A percentile compares a stretch with the other conserved stretches of the same genome.
phyloP scores from a whole-genome alignment of 2,113 vertebrate species.

The Gymnobelideus leadbeateri region DNA sequence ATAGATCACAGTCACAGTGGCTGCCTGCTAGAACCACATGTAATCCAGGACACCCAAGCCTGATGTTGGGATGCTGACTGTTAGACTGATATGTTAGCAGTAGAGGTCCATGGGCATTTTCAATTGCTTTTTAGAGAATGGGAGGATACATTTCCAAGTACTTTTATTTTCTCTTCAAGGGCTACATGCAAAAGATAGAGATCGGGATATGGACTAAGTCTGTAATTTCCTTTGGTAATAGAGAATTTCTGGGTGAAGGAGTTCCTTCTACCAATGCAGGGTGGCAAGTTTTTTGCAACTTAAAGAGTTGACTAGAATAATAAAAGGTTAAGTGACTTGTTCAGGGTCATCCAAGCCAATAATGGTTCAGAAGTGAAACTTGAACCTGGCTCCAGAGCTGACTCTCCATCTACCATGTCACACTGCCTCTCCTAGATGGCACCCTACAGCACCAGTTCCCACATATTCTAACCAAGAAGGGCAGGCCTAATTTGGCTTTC shows the following conservation, averaged over 20 bases:
- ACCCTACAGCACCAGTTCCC: neutral
- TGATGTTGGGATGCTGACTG: neutral
- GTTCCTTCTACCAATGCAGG: neutral
- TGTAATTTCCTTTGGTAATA: neutral
- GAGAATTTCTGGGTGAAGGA: neutral
- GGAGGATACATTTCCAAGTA: neutral
- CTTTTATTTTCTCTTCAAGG: constrained; percentile 38
- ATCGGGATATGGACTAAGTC: no score
- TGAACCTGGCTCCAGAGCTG: constrained; percentile 13
- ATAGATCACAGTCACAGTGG: constrained; percentile 9
- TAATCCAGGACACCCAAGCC: constrained; percentile 31
- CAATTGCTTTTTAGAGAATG: constrained; percentile 34
- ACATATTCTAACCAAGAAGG: neutral
- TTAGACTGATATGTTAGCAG: constrained; percentile 13
- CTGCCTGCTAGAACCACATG: constrained; percentile 13
- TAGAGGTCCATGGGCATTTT: constrained; percentile 29
- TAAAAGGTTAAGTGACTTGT: neutral
- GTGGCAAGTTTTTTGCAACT: neutral
- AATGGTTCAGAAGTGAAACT: neutral
- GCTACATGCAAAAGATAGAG: neutral
- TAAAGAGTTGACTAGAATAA: neutral
- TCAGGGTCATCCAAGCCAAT: neutral
- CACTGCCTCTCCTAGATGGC: neutral
- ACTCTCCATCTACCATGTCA: neutral
- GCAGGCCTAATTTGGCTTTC: neutral